These are phyloP conservation scores for Euphydryas editha DNA, from an alignment of 2,888 invertebrate genomes.

Conservation along the genomic window DNA sequence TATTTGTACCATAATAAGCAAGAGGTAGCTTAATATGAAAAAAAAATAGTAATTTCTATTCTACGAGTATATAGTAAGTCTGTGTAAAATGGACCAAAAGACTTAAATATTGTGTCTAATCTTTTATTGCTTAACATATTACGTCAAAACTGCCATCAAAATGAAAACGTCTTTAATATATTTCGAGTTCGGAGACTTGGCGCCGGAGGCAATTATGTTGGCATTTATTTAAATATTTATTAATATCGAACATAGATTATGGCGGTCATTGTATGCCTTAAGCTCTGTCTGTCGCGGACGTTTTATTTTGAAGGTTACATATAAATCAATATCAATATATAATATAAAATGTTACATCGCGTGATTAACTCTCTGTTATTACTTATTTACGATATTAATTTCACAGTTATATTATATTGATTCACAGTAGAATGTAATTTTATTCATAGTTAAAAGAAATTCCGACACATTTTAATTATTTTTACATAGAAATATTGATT, in stretches of 20 bases:
- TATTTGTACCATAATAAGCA: too few relatives aligned
- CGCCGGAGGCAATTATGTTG: constrained; percentile 31
- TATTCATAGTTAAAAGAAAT: neutral
- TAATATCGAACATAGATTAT: constrained; percentile 18
- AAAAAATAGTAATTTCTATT: too few relatives aligned
- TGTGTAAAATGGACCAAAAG: too few relatives aligned
- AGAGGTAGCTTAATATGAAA: too few relatives aligned
- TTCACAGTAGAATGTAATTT: too few relatives aligned
- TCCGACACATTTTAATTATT: neutral
- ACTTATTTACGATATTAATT: neutral
- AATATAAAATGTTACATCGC: neutral
- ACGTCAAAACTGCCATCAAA: neutral
- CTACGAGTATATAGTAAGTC: too few relatives aligned
- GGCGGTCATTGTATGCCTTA: constrained; percentile 5
- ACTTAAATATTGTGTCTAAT: neutral
- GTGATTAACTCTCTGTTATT: neutral
- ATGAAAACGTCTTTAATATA: constrained; percentile 19
- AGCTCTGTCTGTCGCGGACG: constrained; percentile 15
- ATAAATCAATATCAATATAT: constrained; percentile 10
- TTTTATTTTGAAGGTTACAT: constrained; percentile 11
- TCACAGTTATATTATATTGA: neutral
- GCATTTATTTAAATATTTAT: constrained; percentile 30
- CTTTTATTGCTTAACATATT: neutral
- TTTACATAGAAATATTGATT: too few relatives aligned
- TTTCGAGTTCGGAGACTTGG: constrained; percentile 27